Evolutionary conservation across 2,888 invertebrate genomes (phyloP), one percentile per base, ranked within the genome.

Genomic region (Lathronympha strigana): DNA sequence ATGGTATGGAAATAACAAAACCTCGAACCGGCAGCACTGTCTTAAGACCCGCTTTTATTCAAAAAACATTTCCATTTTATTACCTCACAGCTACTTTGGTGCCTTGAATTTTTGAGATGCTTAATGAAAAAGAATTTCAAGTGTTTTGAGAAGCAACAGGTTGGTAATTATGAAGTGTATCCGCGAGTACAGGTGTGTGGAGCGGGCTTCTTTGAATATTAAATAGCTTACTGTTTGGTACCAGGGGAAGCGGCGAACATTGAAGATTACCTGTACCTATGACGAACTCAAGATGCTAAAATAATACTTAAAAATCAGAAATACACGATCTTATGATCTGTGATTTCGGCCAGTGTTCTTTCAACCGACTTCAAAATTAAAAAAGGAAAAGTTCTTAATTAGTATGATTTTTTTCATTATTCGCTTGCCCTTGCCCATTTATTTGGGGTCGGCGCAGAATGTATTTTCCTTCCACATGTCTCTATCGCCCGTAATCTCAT

Each of bases 61-160:
- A 45, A 57, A 55, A 57, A 45, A 57, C 57, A 57, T 57, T 45
- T 57, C 43, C 57, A 45, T 57, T 57, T 57, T 57, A 57, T 57
- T 45, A 57, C 57, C 31, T 45, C 40, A 21, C 38, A n/a, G 57
- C 57, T 57, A 45, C 57, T 43, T 57, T 57, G 31, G 43, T 57
- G 43, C 19, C n/a, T 31, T 45, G 57, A 57, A 57, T 45, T 45
- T 57, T 45, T 31, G n/a, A 57, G 43, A 21, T 31, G 19, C 13
- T 21, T 57, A 21, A 57, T 45, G 45, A 31, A 43, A 21, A 31
- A 45, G 31, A 21, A 31, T 45, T 57, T 21, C 8, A 45, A 57
- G 9, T 45, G 43, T 43, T 55, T 43, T 43, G 38, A 23, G 38
- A 43, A 19, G 55, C 55, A 55, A 55, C 55, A 55, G 17, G 55